Base-by-base conservation (phyloP, 1,140 invertebrate genomes). In the Drosophila punjabiensis region DNA sequence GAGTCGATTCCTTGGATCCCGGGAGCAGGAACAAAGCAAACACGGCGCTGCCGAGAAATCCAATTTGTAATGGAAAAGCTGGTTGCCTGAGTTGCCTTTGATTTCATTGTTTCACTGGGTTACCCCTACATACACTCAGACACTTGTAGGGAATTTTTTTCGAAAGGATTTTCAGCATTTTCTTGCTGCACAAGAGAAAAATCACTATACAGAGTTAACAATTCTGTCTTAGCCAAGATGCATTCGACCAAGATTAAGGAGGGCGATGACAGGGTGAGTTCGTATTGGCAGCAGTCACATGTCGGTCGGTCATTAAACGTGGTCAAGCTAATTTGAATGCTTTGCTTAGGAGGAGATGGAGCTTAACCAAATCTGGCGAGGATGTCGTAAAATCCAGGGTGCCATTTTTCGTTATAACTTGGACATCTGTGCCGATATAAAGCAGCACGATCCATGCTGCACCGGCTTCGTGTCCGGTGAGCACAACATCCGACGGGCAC, bases 301-400 rank as follows among this genome's bases (percentile, higher is more conserved):
- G 41, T 37, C 53, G 53, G 45, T 4, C 16, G 52, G 50, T 7
- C 58, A 63, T 75, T 75, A 78, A 78, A 53, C 16, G n/a, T 71
- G 48, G 47, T 37, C 59, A 76, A 59, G 69, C 79, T 65, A 81
- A 81, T 81, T 76, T 63, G 32, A 28, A 18, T 67, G 35, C 28
- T 55, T 14, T 28, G 18, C 33, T 20, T 63, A 91, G 88, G 85
- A 85, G 61, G 84, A 91, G 14, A 76, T 85, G 69, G 83, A 85
- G 35, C 74, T 93, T 28, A 93, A 93, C 81, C 94, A 96, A 90
- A 94, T 96, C 48, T 96, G 96, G 96, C 94, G 95, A 80, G 95
- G 95, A 37, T 96, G 96, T 93, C 96, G 96, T 92, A 96, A 96
- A 94, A 96, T 96, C 81, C 94, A 95, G 64, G 95, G 95, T 7